A percentile compares a stretch with the other conserved stretches of the same genome.
phyloP scores from a whole-genome alignment of 2,113 vertebrate species.

The Takifugu bimaculatus region DNA sequence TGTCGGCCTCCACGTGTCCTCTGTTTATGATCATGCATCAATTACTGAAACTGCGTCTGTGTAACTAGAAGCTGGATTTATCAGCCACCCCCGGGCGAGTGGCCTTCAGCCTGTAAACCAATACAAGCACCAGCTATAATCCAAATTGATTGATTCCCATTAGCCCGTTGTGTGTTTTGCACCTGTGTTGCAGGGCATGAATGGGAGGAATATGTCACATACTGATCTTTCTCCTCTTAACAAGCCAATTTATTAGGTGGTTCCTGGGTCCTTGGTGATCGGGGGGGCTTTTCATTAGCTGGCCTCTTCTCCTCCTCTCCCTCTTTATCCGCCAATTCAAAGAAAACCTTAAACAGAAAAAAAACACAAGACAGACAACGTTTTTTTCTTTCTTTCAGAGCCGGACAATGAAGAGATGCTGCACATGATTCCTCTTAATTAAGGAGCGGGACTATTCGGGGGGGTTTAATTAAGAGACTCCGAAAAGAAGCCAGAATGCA shows the following conservation, averaged over 20 bases:
- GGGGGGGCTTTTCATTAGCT: constrained; percentile 55
- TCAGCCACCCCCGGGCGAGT: constrained; percentile 24
- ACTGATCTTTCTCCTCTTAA: constrained; percentile 62
- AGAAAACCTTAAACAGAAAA: constrained; percentile 83
- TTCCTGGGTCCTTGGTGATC: constrained; percentile 54
- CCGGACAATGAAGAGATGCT: constrained; percentile 73
- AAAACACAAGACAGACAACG: constrained; percentile 52
- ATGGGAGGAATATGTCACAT: constrained; percentile 58
- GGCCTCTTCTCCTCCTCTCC: constrained; percentile 65
- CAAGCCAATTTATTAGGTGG: constrained; percentile 68
- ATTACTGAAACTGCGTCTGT: constrained; percentile 24
- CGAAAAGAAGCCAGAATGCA: constrained; percentile 51
- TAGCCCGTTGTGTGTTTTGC: constrained; percentile 47
- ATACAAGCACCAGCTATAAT: constrained; percentile 48
- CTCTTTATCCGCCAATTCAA: constrained; percentile 83
- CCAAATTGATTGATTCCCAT: constrained; percentile 51
- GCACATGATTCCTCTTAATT: constrained; percentile 84
- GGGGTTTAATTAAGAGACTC: constrained; percentile 77
- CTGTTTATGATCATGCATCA: constrained; percentile 28
- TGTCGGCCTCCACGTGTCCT: constrained; percentile 5
- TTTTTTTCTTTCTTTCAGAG: constrained; percentile 71
- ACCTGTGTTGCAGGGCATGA: constrained; percentile 56
- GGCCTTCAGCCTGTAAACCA: constrained; percentile 30
- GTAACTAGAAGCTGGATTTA: constrained; percentile 32
- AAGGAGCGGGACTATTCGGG: constrained; percentile 63